Conservation (phyloP, 2,797 vertebrate species). For the Anabacerthia variegaticeps region DNA sequence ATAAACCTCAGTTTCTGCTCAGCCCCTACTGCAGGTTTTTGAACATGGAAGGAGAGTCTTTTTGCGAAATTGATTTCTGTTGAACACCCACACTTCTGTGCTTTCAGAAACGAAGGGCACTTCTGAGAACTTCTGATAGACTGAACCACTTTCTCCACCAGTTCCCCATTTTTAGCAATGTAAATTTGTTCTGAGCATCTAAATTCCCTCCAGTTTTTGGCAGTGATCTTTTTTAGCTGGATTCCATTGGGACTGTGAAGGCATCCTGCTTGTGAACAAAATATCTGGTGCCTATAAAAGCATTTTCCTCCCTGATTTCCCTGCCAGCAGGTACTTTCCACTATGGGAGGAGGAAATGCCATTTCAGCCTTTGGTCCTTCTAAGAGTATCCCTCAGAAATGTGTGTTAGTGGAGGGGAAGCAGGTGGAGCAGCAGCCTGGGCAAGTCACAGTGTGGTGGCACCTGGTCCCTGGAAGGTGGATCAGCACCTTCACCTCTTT, state of each 20-base stretch:
- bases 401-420: background rate
- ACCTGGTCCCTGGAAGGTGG: background rate
- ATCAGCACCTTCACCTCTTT: background rate
- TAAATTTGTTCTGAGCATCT: background rate
- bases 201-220: background rate
- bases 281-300: background rate
- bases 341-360: background rate
- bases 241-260: background rate
- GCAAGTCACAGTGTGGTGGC: background rate
- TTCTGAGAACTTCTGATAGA: background rate
- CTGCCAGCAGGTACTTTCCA: background rate
- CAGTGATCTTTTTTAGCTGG: background rate
- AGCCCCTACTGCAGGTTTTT: background rate
- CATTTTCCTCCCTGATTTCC: background rate
- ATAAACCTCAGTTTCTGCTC: slow-evolving; percentile 1
- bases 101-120: background rate
- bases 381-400: background rate
- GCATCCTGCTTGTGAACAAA: background rate
- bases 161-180: background rate
- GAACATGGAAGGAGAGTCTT: background rate
- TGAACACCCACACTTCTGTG: background rate
- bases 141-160: background rate
- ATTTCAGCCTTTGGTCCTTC: background rate
- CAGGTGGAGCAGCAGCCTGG: background rate
- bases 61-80: background rate